A percentile compares a stretch with the other conserved stretches of the same genome.
phyloP scores from a whole-genome alignment of 2,113 vertebrate genomes.

The Ptyas mucosa region DNA sequence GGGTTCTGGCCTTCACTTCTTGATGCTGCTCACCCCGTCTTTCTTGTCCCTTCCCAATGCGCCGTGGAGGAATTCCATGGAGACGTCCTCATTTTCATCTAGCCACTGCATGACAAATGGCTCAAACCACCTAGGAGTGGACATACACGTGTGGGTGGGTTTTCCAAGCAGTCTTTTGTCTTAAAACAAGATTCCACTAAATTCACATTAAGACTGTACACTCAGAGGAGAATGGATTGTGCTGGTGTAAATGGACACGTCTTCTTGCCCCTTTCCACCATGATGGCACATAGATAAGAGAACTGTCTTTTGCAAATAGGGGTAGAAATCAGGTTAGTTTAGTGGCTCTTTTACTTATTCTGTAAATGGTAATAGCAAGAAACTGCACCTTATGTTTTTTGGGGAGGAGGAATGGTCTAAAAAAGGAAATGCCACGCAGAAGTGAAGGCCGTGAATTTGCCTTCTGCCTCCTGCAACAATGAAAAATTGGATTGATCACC shows the following conservation, averaged over 20 bases:
- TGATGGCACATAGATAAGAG: neutral
- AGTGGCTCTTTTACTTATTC: neutral
- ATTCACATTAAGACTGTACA: neutral
- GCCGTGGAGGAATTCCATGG: conserved; percentile 95
- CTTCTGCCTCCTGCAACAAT: neutral
- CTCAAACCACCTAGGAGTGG: conserved; percentile 88
- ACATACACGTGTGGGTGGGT: neutral
- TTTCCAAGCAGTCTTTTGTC: neutral
- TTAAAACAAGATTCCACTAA: neutral
- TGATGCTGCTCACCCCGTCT: conserved; percentile 81
- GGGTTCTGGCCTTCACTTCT: neutral
- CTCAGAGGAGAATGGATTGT: neutral
- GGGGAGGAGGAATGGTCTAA: neutral
- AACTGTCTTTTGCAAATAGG: neutral
- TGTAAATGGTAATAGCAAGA: neutral
- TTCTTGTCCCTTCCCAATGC: conserved; percentile 97
- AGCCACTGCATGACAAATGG: conserved; percentile 99
- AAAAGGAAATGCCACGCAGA: neutral
- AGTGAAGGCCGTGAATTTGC: neutral
- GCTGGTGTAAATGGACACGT: neutral
- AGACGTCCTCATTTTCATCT: conserved; percentile 95
- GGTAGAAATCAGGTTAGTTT: neutral
- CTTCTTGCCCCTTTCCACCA: neutral
- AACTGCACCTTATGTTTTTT: neutral
- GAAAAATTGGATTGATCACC: neutral